A percentile compares a stretch with the other conserved stretches of the same genome.
Conservation (phyloP, 2,113 vertebrate genomes). For the Archocentrus centrarchus region DNA sequence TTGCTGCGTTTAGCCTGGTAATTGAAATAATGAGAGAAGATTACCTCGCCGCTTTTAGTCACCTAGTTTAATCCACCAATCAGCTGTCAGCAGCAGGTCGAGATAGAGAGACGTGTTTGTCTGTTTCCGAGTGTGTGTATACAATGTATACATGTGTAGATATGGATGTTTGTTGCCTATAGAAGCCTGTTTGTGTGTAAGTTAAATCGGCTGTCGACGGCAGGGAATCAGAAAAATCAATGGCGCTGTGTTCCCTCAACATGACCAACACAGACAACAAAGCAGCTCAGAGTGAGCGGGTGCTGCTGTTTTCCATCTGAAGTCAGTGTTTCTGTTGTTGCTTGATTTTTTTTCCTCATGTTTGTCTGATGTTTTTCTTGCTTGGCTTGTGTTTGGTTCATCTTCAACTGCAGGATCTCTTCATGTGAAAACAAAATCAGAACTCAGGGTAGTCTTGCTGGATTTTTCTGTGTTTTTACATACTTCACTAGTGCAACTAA, state of each 20-base stretch:
- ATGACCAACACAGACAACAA: slow-evolving; percentile 58
- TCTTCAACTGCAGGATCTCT: background rate
- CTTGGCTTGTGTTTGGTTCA: background rate
- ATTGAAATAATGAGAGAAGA: slow-evolving; percentile 99
- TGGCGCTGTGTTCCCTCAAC: slow-evolving; percentile 56
- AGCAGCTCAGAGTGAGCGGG: slow-evolving; percentile 16
- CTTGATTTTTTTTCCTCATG: background rate
- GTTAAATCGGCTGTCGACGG: slow-evolving; percentile 42
- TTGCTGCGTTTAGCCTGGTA: slow-evolving; percentile 99
- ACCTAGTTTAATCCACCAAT: slow-evolving; percentile 99
- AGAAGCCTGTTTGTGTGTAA: slow-evolving; percentile 50
- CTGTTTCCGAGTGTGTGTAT: slow-evolving; percentile 45
- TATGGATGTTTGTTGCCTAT: slow-evolving; percentile 68
- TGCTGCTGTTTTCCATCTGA: slow-evolving; percentile 13
- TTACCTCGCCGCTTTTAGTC: slow-evolving; percentile 99
- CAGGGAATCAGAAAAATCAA: slow-evolving; percentile 57
- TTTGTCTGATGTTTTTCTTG: background rate
- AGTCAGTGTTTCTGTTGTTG: slow-evolving; percentile 6
- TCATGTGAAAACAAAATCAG: background rate
- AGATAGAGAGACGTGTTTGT: slow-evolving; percentile 62
- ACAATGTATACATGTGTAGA: slow-evolving; percentile 44
- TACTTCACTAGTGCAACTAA: background rate
- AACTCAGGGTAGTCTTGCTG: background rate
- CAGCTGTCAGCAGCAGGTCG: slow-evolving; percentile 92
- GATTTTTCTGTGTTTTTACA: background rate